phyloP scores from a whole-genome alignment of 2,888 invertebrate species.

The Axea sp. region DNA sequence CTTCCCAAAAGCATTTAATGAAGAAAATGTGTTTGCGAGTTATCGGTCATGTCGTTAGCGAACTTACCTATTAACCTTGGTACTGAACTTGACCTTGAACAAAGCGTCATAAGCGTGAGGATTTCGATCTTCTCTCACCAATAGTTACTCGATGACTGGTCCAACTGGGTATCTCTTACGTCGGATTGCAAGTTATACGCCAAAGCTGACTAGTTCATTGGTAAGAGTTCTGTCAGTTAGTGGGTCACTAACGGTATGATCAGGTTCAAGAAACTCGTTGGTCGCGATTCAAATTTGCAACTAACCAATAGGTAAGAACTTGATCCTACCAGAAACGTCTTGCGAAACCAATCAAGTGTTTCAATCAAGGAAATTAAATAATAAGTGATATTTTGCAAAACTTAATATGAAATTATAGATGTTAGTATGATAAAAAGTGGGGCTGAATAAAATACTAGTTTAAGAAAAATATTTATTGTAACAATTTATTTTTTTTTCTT shows the following conservation, averaged over 20 bases:
- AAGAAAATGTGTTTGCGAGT: too few species aligned
- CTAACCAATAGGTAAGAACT: conserved; percentile 32
- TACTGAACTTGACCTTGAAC: conserved; percentile 57
- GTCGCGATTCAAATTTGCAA: conserved; percentile 68
- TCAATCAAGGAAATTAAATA: too few species aligned
- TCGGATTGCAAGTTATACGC: conserved; percentile 44
- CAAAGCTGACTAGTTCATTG: conserved; percentile 68
- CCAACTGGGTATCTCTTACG: conserved; percentile 59
- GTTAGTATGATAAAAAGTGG: too few species aligned
- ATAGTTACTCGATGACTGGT: conserved; percentile 68
- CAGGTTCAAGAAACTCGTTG: conserved; percentile 76
- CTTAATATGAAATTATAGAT: too few species aligned
- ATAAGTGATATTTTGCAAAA: too few species aligned
- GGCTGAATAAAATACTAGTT: too few species aligned
- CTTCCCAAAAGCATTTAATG: too few species aligned
- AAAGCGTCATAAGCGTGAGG: conserved; percentile 53
- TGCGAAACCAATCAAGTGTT: conserved; percentile 17
- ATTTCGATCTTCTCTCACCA: conserved; percentile 64
- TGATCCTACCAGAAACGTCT: conserved; percentile 25
- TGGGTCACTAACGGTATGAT: conserved; percentile 78
- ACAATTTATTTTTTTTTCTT: conserved; percentile 75
- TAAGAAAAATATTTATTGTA: conserved; percentile 71
- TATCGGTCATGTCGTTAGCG: conserved; percentile 3
- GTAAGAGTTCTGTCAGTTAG: conserved; percentile 75
- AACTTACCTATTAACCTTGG: conserved; percentile 58